phyloP scores from a whole-genome alignment of 2,888 invertebrate species.

The Diogma glabrata region DNA sequence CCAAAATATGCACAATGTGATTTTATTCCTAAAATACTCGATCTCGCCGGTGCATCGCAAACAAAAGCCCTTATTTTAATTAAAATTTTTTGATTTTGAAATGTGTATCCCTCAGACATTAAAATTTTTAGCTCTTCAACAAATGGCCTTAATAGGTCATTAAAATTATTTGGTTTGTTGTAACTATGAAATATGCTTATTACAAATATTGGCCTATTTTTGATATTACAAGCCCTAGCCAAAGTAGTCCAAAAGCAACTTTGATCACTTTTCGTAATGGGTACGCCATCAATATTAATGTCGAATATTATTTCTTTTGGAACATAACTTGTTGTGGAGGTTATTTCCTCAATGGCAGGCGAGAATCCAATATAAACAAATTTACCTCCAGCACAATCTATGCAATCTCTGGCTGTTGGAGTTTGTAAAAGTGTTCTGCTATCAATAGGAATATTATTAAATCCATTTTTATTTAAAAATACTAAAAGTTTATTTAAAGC shows the following conservation, averaged over 20 bases:
- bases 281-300: constrained; percentile 14
- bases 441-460: too few relatives aligned
- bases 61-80: constrained; percentile 13
- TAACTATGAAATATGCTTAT: constrained; percentile 5
- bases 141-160: not conserved
- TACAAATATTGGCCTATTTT: not conserved
- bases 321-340: not conserved
- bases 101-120: too few relatives aligned
- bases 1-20: constrained; percentile 13
- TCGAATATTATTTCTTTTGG: constrained; percentile 6
- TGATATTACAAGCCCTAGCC: not conserved
- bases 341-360: too few relatives aligned
- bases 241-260: constrained; percentile 3
- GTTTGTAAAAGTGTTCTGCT: too few relatives aligned
- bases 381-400: too few relatives aligned
- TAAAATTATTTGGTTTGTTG: not conserved
- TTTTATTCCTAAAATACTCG: constrained; percentile 13
- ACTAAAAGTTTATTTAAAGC: too few relatives aligned
- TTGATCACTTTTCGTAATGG: constrained; percentile 11
- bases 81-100: too few relatives aligned
- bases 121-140: too few relatives aligned
- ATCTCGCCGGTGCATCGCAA: constrained; percentile 14
- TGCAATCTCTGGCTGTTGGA: too few relatives aligned
- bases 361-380: too few relatives aligned
- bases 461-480: too few relatives aligned